Percentiles rank a stretch among this genome's conserved stretches.
phyloP scores from a whole-genome alignment of 1,140 invertebrate species.

The Pachypsylla venusta region DNA sequence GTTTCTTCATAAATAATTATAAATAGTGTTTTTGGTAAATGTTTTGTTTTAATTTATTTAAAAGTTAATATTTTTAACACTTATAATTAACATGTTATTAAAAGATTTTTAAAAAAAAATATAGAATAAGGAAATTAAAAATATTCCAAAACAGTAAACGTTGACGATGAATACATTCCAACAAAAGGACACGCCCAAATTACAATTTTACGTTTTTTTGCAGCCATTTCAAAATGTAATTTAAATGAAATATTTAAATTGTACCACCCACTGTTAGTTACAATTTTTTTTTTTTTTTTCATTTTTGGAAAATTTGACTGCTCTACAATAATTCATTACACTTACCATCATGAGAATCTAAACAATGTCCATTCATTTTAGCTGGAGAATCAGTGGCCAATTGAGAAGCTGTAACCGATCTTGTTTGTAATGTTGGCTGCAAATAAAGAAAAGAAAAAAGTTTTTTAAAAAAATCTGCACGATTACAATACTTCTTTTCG shows the following conservation, averaged over 20 bases:
- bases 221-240: neutral
- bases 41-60: too few relatives aligned
- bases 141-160: neutral
- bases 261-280: neutral
- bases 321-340: neutral
- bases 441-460: slow-evolving; percentile 21
- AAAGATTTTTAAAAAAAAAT: too few relatives aligned
- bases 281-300: neutral
- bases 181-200: slow-evolving; percentile 7
- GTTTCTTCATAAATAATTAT: too few relatives aligned
- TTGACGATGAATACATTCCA: slow-evolving; percentile 8
- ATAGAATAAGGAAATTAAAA: slow-evolving; percentile 3
- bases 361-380: slow-evolving; percentile 58
- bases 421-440: slow-evolving; percentile 62
- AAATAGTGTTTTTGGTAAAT: too few relatives aligned
- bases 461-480: slow-evolving; percentile 2
- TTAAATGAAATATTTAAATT: slow-evolving; percentile 4
- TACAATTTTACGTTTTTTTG: slow-evolving; percentile 3
- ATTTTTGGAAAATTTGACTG: slow-evolving; percentile 1
- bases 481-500: too few relatives aligned
- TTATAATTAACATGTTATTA: too few relatives aligned
- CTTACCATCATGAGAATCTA: slow-evolving; percentile 47
- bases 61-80: too few relatives aligned
- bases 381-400: slow-evolving; percentile 68
- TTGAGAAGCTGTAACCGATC: slow-evolving; percentile 78